A percentile compares a stretch with the other conserved stretches of the same genome.
Evolutionary conservation across 2,888 invertebrate species (phyloP).

Genomic region (Amiota minor): DNA sequence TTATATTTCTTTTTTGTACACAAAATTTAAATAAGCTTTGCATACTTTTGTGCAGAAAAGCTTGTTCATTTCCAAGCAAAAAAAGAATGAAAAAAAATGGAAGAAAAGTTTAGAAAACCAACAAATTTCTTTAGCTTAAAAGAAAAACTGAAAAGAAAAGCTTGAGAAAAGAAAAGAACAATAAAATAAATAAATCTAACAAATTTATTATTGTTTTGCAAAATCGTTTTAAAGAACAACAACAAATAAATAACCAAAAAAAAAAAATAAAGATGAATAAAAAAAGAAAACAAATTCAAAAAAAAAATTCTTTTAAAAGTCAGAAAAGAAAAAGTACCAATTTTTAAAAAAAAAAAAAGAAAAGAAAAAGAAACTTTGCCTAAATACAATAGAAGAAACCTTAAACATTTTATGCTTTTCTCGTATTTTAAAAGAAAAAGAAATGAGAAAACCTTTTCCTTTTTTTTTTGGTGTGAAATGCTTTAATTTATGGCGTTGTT

Average conservation of each 20-base stretch:
- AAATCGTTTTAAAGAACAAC: slow-evolving; percentile 12
- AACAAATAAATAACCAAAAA: neutral
- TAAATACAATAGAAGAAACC: neutral
- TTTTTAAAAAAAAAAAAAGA: neutral
- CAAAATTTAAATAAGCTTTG: neutral
- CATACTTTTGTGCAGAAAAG: neutral
- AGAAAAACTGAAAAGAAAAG: neutral
- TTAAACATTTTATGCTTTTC: slow-evolving; percentile 13
- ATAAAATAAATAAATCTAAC: neutral
- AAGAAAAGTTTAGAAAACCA: neutral
- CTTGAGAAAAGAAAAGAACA: neutral
- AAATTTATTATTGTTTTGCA: slow-evolving; percentile 15
- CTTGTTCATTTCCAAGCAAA: neutral
- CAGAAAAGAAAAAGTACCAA: neutral
- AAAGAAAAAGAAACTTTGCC: neutral
- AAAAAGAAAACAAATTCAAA: neutral
- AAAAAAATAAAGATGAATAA: neutral
- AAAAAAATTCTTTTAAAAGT: neutral
- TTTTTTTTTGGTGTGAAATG: neutral
- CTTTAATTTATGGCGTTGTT: slow-evolving; percentile 1
- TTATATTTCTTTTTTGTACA: no score
- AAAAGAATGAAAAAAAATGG: neutral
- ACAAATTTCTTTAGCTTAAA: neutral
- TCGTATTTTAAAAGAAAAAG: neutral
- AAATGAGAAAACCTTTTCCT: neutral